Evolutionary conservation across 2,113 vertebrate species (phyloP), one percentile per base, ranked within the genome.

Genomic region (Cathartes aura): DNA sequence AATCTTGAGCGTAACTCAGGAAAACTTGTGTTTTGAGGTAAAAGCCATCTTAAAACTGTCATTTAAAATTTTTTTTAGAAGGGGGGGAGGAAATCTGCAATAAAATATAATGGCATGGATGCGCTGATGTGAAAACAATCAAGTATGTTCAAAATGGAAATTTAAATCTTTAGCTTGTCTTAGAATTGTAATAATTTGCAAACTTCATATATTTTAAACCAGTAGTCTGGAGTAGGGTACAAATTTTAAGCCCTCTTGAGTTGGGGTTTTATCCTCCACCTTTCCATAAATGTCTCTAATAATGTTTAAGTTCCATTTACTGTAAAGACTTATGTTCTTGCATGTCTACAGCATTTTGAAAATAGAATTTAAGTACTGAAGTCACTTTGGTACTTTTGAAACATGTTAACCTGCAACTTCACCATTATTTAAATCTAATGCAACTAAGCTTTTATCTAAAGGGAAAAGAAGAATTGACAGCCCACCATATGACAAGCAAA

Each of bases 401-500:
- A 96, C 93, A 78, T 47, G 82, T 96, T 97, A 97, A 96, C 91
- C 87, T 94, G 85, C 91, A 96, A 95, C 93, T 97, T 96, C 94
- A 66, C 93, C 59, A 80, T 97, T 97, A 95, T 97, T 97, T 95
- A 96, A 97, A 96, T 96, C 91, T 95, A 91, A 96, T 94, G 93
- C 95, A 96, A 87, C 70, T 90, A 93, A 96, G 93, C 97, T 97
- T 97, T 97, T 94, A 97, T 97, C 95, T 94, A 88, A 96, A 87
- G 73, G 71, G 92, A 90, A 90, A 89, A 97, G 90, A 94, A 97
- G 94, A 97, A 96, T 96, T 97, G 96, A 96, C 96, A 97, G 59
- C 97, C 97, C 96, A 97, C 96, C 89, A 93, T 85, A 96, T 97
- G 95, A 97, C 97, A 97, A 95, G 97, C 62, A 88, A 97, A 97